Percentiles rank a stretch among this genome's conserved stretches.
phyloP scores from a whole-genome alignment of 2,797 vertebrate species.

The Clarias fuscus region DNA sequence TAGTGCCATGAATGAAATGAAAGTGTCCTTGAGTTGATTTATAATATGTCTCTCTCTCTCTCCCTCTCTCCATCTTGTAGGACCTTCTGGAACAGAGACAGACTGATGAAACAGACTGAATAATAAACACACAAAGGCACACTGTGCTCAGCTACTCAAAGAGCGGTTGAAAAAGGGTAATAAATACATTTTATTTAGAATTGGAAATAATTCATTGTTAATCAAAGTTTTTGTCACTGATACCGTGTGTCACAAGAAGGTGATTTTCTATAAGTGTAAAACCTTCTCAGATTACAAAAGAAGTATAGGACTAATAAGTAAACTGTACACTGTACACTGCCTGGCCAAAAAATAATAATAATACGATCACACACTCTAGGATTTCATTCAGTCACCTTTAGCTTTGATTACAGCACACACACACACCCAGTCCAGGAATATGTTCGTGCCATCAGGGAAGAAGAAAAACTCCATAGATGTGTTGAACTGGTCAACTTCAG shows the following conservation, averaged over 20 bases:
- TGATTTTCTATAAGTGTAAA: not conserved
- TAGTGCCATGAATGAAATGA: not conserved
- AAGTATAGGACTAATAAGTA: not conserved
- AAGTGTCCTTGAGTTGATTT: slow-evolving; percentile 14
- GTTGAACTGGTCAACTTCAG: too few relatives aligned
- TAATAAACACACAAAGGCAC: not conserved
- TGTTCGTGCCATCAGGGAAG: too few relatives aligned
- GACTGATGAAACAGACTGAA: not conserved
- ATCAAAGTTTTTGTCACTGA: not conserved
- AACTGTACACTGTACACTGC: not conserved
- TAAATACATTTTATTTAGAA: not conserved
- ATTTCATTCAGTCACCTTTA: too few relatives aligned
- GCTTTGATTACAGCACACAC: too few relatives aligned
- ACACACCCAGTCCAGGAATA: too few relatives aligned
- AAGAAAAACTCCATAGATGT: too few relatives aligned
- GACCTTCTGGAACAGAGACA: slow-evolving; percentile 15
- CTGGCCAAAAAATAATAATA: too few relatives aligned
- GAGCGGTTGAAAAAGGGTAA: not conserved
- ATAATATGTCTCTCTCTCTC: not conserved
- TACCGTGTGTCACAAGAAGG: not conserved
- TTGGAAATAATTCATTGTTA: not conserved
- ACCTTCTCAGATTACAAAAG: not conserved
- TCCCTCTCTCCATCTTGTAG: slow-evolving; percentile 19
- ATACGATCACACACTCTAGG: too few relatives aligned
- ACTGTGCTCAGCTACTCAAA: not conserved